phyloP scores from a whole-genome alignment of 2,797 vertebrate species.

The Pseudocheirus occidentalis region DNA sequence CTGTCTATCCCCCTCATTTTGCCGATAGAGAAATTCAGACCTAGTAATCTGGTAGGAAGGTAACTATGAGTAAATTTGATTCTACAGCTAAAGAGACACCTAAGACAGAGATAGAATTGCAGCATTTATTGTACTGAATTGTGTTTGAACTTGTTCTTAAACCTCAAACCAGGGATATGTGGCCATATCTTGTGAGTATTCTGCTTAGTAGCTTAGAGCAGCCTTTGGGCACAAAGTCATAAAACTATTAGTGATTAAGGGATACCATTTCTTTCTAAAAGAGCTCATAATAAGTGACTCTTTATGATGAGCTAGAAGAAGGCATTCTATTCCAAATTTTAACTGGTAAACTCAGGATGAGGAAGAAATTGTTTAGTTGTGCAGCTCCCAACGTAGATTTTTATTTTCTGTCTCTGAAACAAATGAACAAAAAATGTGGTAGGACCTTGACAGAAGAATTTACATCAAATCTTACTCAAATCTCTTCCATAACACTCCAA shows the following conservation, averaged over 20 bases:
- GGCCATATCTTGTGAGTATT: background rate
- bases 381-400: background rate
- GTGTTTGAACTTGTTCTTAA: background rate
- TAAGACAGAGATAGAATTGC: background rate
- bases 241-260: background rate
- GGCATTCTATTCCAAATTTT: background rate
- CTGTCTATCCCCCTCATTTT: background rate
- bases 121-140: background rate
- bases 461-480: background rate
- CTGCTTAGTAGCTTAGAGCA: background rate
- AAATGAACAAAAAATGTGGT: background rate
- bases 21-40: background rate
- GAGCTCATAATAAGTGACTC: background rate
- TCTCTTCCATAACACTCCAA: background rate
- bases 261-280: background rate
- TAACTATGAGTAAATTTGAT: background rate
- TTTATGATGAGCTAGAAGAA: background rate
- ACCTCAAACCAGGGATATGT: background rate
- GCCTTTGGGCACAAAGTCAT: background rate
- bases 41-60: background rate
- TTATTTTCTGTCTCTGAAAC: background rate
- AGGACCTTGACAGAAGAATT: background rate
- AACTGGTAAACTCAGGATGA: background rate
- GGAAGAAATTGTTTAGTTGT: background rate
- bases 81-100: background rate